Evolutionary conservation across 2,888 invertebrate genomes (phyloP).

Genomic region (Carpatolechia fugitivella): DNA sequence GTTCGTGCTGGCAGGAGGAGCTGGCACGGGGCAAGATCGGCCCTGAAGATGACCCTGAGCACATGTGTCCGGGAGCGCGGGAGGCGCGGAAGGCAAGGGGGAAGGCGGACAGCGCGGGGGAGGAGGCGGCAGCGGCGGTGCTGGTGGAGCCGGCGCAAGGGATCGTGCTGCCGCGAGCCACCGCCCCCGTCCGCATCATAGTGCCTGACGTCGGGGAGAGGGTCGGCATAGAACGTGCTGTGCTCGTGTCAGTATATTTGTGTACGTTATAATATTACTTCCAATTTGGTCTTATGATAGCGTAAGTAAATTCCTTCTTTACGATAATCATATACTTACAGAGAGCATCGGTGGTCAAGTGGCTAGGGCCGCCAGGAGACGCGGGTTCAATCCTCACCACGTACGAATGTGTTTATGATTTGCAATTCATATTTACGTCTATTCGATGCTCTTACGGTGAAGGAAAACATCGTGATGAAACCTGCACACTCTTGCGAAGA

Average conservation of each 20-base stretch:
- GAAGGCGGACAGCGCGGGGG: background rate
- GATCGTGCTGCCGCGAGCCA: conserved; percentile 30
- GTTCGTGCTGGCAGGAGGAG: conserved; percentile 40
- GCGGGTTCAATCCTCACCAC: too few relatives aligned
- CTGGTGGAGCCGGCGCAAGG: conserved; percentile 37
- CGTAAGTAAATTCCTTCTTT: too few relatives aligned
- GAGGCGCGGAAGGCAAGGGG: conserved; percentile 20
- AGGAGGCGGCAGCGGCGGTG: conserved; percentile 7
- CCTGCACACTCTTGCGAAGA: too few relatives aligned
- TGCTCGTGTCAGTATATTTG: conserved; percentile 48
- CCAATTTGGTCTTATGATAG: too few relatives aligned
- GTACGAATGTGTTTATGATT: too few relatives aligned
- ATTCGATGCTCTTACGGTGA: too few relatives aligned
- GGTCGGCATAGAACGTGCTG: conserved; percentile 45
- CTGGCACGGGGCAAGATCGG: background rate
- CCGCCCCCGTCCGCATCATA: conserved; percentile 32
- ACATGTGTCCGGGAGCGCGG: conserved; percentile 35
- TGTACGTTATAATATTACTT: too few relatives aligned
- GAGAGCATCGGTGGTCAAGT: too few relatives aligned
- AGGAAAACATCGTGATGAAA: too few relatives aligned
- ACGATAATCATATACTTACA: too few relatives aligned
- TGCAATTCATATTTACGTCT: too few relatives aligned
- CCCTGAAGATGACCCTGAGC: conserved; percentile 19
- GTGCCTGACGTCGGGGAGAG: conserved; percentile 41
- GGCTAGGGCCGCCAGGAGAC: too few relatives aligned